Percentiles rank a stretch among this genome's conserved stretches.
Conservation (phyloP, 2,888 invertebrate genomes). For the Sinhomidia bicolor region DNA sequence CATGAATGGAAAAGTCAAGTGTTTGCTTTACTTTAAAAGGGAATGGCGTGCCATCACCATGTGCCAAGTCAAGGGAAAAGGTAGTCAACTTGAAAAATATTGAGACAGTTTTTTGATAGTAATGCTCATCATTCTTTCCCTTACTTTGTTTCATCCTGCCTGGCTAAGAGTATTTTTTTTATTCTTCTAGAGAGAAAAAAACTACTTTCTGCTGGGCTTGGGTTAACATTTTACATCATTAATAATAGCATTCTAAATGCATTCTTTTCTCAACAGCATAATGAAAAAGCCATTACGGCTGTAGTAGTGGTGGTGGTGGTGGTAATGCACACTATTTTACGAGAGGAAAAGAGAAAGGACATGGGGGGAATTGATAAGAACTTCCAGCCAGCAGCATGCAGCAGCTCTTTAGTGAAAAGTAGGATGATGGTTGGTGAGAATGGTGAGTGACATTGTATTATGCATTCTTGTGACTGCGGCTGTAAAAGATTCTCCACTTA, state of each 20-base stretch:
- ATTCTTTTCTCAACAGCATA: background rate
- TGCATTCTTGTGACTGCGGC: background rate
- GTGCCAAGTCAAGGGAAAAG: background rate
- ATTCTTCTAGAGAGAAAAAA: background rate
- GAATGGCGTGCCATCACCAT: background rate
- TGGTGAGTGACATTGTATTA: background rate
- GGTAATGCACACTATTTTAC: background rate
- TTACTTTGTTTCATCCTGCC: background rate
- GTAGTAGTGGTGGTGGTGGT: background rate
- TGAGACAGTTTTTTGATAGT: background rate
- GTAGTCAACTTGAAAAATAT: constrained; percentile 6
- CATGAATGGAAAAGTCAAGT: background rate
- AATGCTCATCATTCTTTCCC: background rate
- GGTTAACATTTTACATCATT: background rate
- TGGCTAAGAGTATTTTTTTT: too few relatives aligned
- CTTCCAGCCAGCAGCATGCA: background rate
- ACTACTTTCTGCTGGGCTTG: background rate
- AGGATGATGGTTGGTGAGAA: background rate
- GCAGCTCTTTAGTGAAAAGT: background rate
- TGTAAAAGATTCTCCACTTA: background rate
- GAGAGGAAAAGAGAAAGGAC: background rate
- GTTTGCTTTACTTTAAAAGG: too few relatives aligned
- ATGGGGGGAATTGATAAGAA: background rate
- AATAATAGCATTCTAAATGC: background rate
- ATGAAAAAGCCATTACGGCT: constrained; percentile 2